Evolutionary conservation across 2,113 vertebrate genomes (phyloP), one percentile per base, ranked within the genome.

Genomic region (Salminus brasiliensis): DNA sequence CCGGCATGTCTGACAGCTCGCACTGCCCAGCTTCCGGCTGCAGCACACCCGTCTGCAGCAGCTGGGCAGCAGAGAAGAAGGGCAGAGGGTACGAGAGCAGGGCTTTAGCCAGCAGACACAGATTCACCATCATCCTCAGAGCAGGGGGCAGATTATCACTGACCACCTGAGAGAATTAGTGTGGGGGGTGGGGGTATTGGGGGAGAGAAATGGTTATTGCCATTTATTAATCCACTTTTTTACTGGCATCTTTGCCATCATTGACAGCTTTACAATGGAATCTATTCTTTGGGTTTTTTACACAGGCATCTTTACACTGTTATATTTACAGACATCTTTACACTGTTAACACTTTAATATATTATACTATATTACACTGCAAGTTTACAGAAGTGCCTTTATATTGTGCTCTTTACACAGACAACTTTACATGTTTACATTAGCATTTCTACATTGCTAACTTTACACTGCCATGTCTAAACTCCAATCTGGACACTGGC

Each of bases 11-110:
- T 27, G 34, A n/a, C 12, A 87, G 85, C 29, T 82, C 52, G 5
- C 62, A 49, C 57, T 30, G 57, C 25, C 11, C 34, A 1, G 65
- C 16, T 15, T 53, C 71, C 16, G 27, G 23, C 10, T 55, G 80
- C 23, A 86, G 88, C 79, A 94, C 78, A 73, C 88, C 92, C 32
- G 49, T 84, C 32, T 89, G 88, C 8, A 94, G 84, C 55, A 94
- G 90, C 86, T 95, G 92, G 67, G 92, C 88, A n/a, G 88, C 88
- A 41, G 94, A 89, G 82, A 92, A 93, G 87, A 95, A 95, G 9
- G 94, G 93, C 86, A 94, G 88, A 45, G 93, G 93, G 87, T 93
- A 95, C 79, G 94, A 95, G 72, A 95, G 90, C 30, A 93, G 90
- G 36, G 93, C 92, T 73, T 94, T 96, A 1, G 86, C 84, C 80